Evolutionary conservation across 2,113 vertebrate genomes (phyloP), one percentile per base, ranked within the genome.

Genomic region (Chrysochloris asiatica): DNA sequence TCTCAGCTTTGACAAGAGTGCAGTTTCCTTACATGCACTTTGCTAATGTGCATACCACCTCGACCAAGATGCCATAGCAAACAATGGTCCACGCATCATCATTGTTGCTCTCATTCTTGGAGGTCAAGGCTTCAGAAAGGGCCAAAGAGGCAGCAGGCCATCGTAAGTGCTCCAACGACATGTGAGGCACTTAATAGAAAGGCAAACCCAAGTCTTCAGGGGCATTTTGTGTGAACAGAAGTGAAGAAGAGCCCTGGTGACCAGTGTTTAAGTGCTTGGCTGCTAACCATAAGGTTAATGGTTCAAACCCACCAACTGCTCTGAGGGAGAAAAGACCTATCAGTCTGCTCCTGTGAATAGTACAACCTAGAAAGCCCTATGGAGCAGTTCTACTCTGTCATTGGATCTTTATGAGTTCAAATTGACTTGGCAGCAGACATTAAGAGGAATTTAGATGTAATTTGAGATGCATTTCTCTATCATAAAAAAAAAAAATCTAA

Each of bases 361-460:
- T 38, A 4, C 67, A 38, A 21, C 17, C 8, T 19, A 12, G 33
- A 10, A 22, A 22, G 22, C 7, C 33, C 13, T 4, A 8, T 21
- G 36, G 67, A 19, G 6, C 65, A 67, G 36, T 5, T 69, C n/a
- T 38, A 69, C n/a, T 69, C 36, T 8, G 36, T 69, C 19, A 56
- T 19, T 21, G 54, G 54, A 22, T 67, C 5, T 0, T 16, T 19
- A 6, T 36, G 33, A 67, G 63, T 67, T 8, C 8, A 26, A 67
- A 67, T n/a, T 10, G 9, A 69, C 67, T 69, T 2, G 67, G 10
- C 7, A 4, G n/a, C 67, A 7, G 7, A 69, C 36, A 69, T 4
- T 3, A 36, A 93, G 86, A 91, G 65, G 82, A 76, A 77, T 94
- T 92, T 93, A 93, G 89, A 59, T 95, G 97, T 94, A 93, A 95